Base-by-base conservation (phyloP, 2,797 vertebrate genomes). In the Fistularia commersonii region DNA sequence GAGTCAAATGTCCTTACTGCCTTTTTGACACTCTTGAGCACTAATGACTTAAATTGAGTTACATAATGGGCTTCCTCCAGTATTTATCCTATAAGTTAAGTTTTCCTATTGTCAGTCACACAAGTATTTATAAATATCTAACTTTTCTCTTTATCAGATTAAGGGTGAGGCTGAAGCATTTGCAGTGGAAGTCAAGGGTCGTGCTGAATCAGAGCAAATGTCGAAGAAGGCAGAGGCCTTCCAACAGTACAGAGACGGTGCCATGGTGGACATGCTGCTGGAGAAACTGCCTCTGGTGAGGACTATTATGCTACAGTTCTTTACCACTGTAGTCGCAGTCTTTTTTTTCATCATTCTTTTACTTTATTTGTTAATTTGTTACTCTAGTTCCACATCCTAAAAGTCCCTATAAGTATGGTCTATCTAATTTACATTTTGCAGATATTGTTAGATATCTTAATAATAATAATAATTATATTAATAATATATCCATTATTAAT, bases 181-280 rank as follows among this genome's bases (percentile, higher is more conserved):
- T 54, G 93, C 93, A 0, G 75, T 93, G 38, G 93, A 90, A 65
- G 92, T 92, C 42, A 91, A 89, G 1, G 94, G 94, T 48, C 89
- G 87, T 0, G 94, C 93, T 0, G 94, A 95, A 47, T 94, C 94
- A 0, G 91, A 93, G 78, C 94, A 96, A 84, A 95, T 96, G 94
- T 54, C 78, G 1, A 94, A 95, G 87, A 96, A 96, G 66, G 94
- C 94, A 0, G 92, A 96, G 47, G 93, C 94, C 3, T 96, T 95
- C 86, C 78, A 89, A 57, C 78, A 94, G 56, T 95, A 95, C 73
- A 91, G 92, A 61, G 93, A 95, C 7, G 94, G 93, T 1, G 94
- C 94, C 45, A 93, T 95, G 84, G 92, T 95, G 72, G 93, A 95
- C 84, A 95, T 96, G 94, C 82, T 96, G 74, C 86, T 96, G 64